These are phyloP conservation scores for Chouioia cunea DNA, from an alignment of 2,888 invertebrate genomes.

Conservation along the genomic window DNA sequence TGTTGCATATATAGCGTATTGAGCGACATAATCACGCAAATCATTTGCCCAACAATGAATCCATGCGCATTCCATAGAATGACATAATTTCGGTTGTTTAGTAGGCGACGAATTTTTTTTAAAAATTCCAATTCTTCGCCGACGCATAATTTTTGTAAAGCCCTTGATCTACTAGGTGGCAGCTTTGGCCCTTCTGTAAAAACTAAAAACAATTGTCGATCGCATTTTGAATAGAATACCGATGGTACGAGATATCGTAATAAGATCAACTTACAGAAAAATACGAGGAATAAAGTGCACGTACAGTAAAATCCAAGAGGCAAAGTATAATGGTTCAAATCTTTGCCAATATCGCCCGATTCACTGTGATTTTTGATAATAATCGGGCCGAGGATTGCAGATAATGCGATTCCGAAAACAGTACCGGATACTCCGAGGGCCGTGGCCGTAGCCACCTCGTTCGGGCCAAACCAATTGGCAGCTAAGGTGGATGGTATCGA, in stretches of 20 bases:
- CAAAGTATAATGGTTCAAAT: slow-evolving; percentile 54
- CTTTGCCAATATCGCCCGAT: slow-evolving; percentile 44
- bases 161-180: slow-evolving; percentile 49
- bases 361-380: slow-evolving; percentile 48
- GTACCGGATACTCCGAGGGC: slow-evolving; percentile 46
- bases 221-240: not conserved
- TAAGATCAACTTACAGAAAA: slow-evolving; percentile 46
- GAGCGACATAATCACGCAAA: slow-evolving; percentile 77
- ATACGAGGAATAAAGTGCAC: slow-evolving; percentile 38
- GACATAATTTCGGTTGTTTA: slow-evolving; percentile 71
- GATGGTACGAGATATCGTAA: not conserved
- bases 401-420: slow-evolving; percentile 45
- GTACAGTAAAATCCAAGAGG: slow-evolving; percentile 45
- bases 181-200: slow-evolving; percentile 48
- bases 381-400: slow-evolving; percentile 45
- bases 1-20: slow-evolving; percentile 64
- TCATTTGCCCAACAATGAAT: slow-evolving; percentile 79
- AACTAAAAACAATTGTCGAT: slow-evolving; percentile 33
- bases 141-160: slow-evolving; percentile 41
- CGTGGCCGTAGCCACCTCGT: slow-evolving; percentile 49
- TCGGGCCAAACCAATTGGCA: slow-evolving; percentile 50
- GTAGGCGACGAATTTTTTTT: slow-evolving; percentile 62
- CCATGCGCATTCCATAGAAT: slow-evolving; percentile 74
- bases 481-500: slow-evolving; percentile 49
- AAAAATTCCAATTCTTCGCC: slow-evolving; percentile 37